Conservation (phyloP, 2,888 invertebrate species). For the Papilio demoleus region DNA sequence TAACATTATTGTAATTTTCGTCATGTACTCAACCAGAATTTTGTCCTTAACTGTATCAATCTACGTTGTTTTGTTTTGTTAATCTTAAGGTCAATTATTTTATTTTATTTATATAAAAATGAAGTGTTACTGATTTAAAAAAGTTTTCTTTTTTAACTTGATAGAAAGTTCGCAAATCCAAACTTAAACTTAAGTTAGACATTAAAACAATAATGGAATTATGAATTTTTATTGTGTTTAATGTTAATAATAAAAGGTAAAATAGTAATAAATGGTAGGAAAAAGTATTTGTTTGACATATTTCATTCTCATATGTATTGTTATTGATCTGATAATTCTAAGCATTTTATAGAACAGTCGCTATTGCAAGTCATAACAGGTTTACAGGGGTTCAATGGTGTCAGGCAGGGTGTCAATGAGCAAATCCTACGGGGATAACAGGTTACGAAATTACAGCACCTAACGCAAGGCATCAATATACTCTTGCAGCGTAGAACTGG, state of each 20-base stretch:
- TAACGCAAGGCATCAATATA: slow-evolving; percentile 25
- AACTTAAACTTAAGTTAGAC: background rate
- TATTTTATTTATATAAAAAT: too few relatives aligned
- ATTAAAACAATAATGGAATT: slow-evolving; percentile 1
- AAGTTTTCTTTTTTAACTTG: too few relatives aligned
- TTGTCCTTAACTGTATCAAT: too few relatives aligned
- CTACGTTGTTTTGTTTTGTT: too few relatives aligned
- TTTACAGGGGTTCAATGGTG: slow-evolving; percentile 19
- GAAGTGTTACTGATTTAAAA: too few relatives aligned
- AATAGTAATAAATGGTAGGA: too few relatives aligned
- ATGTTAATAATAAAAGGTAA: background rate
- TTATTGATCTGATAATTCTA: background rate
- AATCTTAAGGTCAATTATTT: too few relatives aligned
- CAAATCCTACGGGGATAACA: slow-evolving; percentile 29
- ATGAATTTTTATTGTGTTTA: background rate
- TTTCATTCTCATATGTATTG: background rate
- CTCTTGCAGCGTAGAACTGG: slow-evolving; percentile 57
- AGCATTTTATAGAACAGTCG: slow-evolving; percentile 17
- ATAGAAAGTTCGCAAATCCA: too few relatives aligned
- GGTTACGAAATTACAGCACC: slow-evolving; percentile 32
- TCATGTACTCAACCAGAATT: too few relatives aligned
- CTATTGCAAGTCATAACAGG: slow-evolving; percentile 23
- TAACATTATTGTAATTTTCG: too few relatives aligned
- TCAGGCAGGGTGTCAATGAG: slow-evolving; percentile 6
- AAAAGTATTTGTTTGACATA: background rate